Evolutionary conservation across 2,888 invertebrate species (phyloP), one percentile per base, ranked within the genome.

Genomic region (Melieria omissa): DNA sequence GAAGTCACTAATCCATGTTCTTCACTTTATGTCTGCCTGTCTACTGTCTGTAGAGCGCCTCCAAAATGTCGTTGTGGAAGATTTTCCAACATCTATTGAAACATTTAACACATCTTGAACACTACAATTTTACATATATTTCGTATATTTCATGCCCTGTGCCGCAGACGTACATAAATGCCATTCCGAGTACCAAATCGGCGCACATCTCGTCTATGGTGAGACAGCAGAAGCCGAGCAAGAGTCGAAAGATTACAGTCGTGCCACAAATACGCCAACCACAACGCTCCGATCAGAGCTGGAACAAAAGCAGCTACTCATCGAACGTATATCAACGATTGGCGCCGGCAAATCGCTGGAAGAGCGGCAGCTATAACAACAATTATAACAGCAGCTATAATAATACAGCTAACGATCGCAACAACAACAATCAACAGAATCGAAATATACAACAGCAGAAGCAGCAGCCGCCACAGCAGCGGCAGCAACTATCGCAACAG

Each of bases 131-230:
- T 42, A 16, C 44, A 61, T n/a, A 2, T 29, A 29, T 29, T 29
- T 29, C 29, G 29, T 29, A 29, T 29, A n/a, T 29, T 29, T 29
- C 29, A 29, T 29, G 29, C 1, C 63, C 9, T n/a, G 12, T 7
- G 10, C 72, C 65, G 9, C 75, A 85, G 85, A 73, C 78, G 70
- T 76, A 79, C 77, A 80, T 85, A 70, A 75, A 77, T 47, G 85
- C 82, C 58, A 83, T 80, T 71, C 80, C 75, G 72, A 84, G 77
- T 73, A 75, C 76, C 46, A 84, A 82, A 70, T 80, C 86, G 14
- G 83, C 78, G 14, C 86, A 86, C 71, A 86, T 86, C 64, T 77
- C 76, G 65, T 82, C 81, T 76, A 81, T 86, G 85, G 82, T 86
- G 29, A 78, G 77, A 46, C 10, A n/a, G 1, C 86, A 86, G 73